Evolutionary conservation across 2,797 vertebrate genomes (phyloP).

Genomic region (Propithecus deckenii): DNA sequence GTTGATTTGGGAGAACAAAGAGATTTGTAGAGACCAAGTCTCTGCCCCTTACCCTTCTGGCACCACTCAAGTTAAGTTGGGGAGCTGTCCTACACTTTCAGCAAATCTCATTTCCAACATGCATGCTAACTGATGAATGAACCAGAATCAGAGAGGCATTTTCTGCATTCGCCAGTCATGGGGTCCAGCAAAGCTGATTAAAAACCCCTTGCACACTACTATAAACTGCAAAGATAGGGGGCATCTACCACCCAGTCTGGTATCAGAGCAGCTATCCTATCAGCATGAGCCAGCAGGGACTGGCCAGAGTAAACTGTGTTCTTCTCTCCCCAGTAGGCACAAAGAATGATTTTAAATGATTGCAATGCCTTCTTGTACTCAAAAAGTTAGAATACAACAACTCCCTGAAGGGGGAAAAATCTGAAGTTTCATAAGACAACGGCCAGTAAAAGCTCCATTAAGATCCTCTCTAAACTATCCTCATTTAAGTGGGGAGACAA

Average conservation of each 20-base stretch:
- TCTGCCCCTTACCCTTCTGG: constrained; percentile 6
- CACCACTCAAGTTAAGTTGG: not conserved
- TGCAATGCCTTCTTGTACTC: not conserved
- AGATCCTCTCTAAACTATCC: constrained; percentile 38
- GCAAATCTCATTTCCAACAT: constrained; percentile 49
- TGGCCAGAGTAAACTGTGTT: not conserved
- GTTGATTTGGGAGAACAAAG: constrained; percentile 33
- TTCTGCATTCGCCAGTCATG: not conserved
- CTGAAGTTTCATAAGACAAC: constrained; percentile 8
- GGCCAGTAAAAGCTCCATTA: constrained; percentile 54
- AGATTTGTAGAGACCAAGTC: not conserved
- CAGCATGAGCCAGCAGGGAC: not conserved
- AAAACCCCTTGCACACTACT: not conserved
- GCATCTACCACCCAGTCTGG: not conserved
- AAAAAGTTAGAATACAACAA: constrained; percentile 53
- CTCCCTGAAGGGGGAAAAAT: constrained; percentile 31
- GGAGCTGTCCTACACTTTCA: constrained; percentile 84
- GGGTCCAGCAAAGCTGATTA: not conserved
- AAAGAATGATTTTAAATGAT: not conserved
- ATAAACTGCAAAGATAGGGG: not conserved
- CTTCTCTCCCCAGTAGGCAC: not conserved
- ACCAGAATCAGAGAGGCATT: not conserved
- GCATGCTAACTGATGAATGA: not conserved
- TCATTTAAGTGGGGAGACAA: constrained; percentile 51
- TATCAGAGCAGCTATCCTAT: not conserved